Percentiles rank a stretch among this genome's conserved stretches.
Evolutionary conservation across 2,888 invertebrate species (phyloP).

Genomic region (Parnassius mnemosyne): DNA sequence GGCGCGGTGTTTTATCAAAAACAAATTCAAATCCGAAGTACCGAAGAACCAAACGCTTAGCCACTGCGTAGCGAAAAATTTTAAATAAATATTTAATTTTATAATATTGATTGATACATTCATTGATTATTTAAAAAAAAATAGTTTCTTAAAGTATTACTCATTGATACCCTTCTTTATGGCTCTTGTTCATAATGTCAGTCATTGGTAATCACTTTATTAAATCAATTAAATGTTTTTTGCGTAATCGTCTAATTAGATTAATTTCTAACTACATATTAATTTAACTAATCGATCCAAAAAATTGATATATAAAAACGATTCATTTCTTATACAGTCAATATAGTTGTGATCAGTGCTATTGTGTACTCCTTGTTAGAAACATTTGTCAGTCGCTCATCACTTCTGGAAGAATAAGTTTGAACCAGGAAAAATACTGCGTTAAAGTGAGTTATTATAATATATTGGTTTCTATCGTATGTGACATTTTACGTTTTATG

Average conservation of each 20-base stretch:
- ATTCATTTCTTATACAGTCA: not conserved
- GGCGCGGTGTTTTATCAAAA: too few species aligned
- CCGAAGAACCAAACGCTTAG: too few species aligned
- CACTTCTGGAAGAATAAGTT: not conserved
- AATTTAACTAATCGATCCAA: slow-evolving; percentile 14
- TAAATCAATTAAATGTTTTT: slow-evolving; percentile 15
- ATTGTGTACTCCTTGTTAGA: not conserved
- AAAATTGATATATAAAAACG: slow-evolving; percentile 10
- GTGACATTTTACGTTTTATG: not conserved
- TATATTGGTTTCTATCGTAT: not conserved
- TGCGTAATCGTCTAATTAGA: slow-evolving; percentile 5
- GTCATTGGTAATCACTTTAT: not conserved
- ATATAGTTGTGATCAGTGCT: not conserved
- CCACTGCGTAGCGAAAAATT: too few species aligned
- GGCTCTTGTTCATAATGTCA: not conserved
- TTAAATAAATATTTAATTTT: too few species aligned
- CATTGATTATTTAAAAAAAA: too few species aligned
- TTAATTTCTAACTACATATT: not conserved
- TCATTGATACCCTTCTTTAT: too few species aligned
- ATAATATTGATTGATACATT: too few species aligned
- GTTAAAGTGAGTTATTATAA: slow-evolving; percentile 4
- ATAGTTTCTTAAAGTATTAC: too few species aligned
- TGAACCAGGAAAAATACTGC: not conserved
- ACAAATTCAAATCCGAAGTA: too few species aligned
- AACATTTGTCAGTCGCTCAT: not conserved